Conservation (phyloP, 2,797 vertebrate genomes). For the Macrochelys suwanniensis region DNA sequence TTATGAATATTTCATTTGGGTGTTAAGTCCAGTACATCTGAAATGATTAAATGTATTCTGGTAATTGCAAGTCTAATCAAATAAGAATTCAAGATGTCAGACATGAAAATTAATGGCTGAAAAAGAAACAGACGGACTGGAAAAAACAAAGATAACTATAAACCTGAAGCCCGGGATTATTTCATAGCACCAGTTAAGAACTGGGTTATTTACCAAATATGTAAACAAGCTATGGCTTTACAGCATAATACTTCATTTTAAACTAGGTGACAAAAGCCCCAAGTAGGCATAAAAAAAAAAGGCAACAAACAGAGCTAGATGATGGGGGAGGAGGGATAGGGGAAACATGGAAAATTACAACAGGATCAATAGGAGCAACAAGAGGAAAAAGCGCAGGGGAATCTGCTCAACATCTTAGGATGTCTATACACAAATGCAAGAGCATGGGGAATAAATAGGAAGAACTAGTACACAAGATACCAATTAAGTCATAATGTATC, state of each 20-base stretch:
- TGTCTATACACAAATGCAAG: neutral
- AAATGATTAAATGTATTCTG: accelerated
- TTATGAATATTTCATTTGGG: neutral
- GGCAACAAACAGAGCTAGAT: neutral
- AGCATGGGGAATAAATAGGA: neutral
- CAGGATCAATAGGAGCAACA: neutral
- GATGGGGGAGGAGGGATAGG: neutral
- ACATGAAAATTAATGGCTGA: neutral
- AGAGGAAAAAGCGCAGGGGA: neutral
- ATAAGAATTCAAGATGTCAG: neutral
- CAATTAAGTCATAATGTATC: no score
- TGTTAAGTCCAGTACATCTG: neutral
- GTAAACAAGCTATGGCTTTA: neutral
- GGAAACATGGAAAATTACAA: neutral
- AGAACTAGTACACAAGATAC: neutral
- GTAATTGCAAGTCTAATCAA: accelerated
- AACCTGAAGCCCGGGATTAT: neutral
- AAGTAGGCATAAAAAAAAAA: neutral
- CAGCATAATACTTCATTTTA: neutral
- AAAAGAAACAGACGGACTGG: neutral
- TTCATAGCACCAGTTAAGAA: neutral
- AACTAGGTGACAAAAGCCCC: neutral
- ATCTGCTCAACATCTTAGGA: neutral
- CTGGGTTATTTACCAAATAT: neutral
- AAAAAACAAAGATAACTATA: neutral